These are phyloP conservation scores for Butorides virescens DNA, from an alignment of 2,113 vertebrate genomes.

Conservation along the genomic window DNA sequence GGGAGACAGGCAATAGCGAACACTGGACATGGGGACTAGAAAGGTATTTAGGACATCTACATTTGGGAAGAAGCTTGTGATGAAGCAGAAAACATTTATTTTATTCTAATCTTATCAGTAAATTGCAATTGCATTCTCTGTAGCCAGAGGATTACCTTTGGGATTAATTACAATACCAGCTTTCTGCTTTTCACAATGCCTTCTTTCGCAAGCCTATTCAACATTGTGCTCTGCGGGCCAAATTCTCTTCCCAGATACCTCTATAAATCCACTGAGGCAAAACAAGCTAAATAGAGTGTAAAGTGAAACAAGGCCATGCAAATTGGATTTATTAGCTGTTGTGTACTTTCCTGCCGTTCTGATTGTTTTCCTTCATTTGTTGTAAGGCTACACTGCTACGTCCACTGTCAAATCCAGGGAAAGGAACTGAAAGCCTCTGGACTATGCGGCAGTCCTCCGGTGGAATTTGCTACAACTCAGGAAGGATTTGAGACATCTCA, in stretches of 20 bases:
- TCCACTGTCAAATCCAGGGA: not conserved
- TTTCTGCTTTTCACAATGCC: slow-evolving; percentile 12
- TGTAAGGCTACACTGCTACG: not conserved
- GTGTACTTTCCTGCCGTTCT: not conserved
- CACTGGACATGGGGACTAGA: not conserved
- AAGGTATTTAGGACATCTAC: not conserved
- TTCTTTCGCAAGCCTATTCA: not conserved
- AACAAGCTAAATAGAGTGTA: not conserved
- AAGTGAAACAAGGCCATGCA: not conserved
- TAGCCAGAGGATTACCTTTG: not conserved
- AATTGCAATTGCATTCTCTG: not conserved
- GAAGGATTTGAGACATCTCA: slow-evolving; percentile 41
- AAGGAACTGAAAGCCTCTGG: not conserved
- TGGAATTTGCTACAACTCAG: not conserved
- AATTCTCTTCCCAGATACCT: not conserved
- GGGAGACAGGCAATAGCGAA: not conserved
- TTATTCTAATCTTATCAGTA: not conserved
- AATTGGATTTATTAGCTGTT: not conserved
- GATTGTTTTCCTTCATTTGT: not conserved
- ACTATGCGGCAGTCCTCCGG: not conserved
- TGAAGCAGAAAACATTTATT: not conserved
- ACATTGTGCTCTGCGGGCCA: not conserved
- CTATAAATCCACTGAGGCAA: not conserved
- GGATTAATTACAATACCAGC: slow-evolving; percentile 22
- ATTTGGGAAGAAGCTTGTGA: not conserved